Evolutionary conservation across 2,888 invertebrate species (phyloP), one percentile per base, ranked within the genome.

Genomic region (Tiphia femorata): DNA sequence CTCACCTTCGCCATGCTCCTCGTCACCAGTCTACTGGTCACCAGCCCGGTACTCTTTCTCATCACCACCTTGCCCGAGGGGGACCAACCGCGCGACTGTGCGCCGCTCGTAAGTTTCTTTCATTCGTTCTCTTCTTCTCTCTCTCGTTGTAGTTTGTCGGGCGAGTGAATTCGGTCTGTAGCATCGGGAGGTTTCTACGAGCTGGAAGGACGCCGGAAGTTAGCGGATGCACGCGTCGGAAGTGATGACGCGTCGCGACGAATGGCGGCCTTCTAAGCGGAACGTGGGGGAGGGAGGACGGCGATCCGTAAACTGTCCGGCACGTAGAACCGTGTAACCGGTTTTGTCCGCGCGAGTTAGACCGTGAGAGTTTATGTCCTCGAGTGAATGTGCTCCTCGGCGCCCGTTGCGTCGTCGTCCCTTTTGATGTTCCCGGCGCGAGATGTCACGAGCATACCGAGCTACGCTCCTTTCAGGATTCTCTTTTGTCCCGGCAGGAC

Each of bases 41-140:
- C 88, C 25, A 88, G 88, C 27, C 88, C 88, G 5, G 88, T 88
- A 25, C 79, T 88, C 27, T 88, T 88, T 76, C 83, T 88, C 67
- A 88, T 88, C 65, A 84, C 84, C 30, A 83, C 82, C 42, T 73
- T 84, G 53, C 84, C 84, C 3, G 82, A 84, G 41, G 82, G 78
- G 10, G 84, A 84, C 54, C 83, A 82, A 40, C 83, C 81, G 1
- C 79, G 80, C 27, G 80, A 81, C 48, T 84, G 84, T 59, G 62
- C 76, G 16, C 72, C 73, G 10, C 60, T 80, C 74, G 84, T 84
- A 48, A 76, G 82, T 75, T 29, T 3, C 6, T 10, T 41, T 14
- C n/a, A n/a, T n/a, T n/a, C n/a, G n/a, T n/a, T n/a, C n/a, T n/a
- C n/a, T n/a, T n/a, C n/a, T n/a, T n/a, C n/a, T n/a, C n/a, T n/a